Evolutionary conservation across 2,888 invertebrate species (phyloP), one percentile per base, ranked within the genome.

Genomic region (Pegoplata infirma): DNA sequence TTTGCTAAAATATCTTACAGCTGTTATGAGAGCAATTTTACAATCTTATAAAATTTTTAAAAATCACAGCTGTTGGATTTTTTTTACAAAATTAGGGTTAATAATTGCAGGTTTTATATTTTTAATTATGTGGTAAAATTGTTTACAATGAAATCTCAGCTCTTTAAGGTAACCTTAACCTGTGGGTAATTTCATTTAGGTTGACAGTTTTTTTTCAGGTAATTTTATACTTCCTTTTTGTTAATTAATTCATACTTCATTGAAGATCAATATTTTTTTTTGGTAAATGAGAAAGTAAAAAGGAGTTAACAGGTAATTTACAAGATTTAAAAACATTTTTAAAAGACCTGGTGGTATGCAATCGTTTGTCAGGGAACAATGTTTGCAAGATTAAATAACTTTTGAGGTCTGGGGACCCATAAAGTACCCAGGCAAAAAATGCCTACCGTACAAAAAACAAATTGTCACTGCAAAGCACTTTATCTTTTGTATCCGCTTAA

Each of bases 211-310:
- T 32, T 40, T 51, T 25, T 14, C 8, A 21, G 12, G 79, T 67
- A 79, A 79, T 67, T 72, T 49, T 67, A 79, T 79, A 79, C 79
- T 75, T 79, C 79, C 79, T 72, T 79, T 71, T 32, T 46, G 47
- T 40, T 55, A 74, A 74, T 67, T 66, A 69, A 49, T 71, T 79
- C 66, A 72, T 56, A 75, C 75, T 75, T 67, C 66, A 75, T 71
- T 75, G 36, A 67, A 49, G 58, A 58, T 56, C 28, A 17, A 14
- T 21, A n/a, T n/a, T n/a, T n/a, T 46, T 12, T 32, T 1, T n/a
- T 36, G 46, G 25, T 19, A 40, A 56, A 68, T 63, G 63, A 56
- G 75, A 68, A 68, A 68, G 47, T n/a, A 12, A 10, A 40, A 40
- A 40, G n/a, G 5, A n/a, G 36, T n/a, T n/a, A n/a, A n/a, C n/a